Evolutionary conservation across 1,140 invertebrate genomes (phyloP).

Genomic region (Delia radicum): DNA sequence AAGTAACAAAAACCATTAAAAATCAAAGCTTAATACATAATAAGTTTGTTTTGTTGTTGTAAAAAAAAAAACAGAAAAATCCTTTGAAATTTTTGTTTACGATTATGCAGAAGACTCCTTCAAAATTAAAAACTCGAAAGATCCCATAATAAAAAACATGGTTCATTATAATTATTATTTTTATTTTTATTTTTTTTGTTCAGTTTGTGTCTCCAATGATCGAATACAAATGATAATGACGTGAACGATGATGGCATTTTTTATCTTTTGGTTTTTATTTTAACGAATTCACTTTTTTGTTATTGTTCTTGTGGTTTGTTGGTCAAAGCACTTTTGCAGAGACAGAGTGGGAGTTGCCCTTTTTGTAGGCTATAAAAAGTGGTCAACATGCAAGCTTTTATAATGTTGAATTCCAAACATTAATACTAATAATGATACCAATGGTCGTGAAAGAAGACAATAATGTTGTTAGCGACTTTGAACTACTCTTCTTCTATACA

Average conservation of each 20-base stretch:
- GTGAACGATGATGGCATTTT: slow-evolving; percentile 15
- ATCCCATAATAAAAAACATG: background rate
- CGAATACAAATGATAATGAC: slow-evolving; percentile 19
- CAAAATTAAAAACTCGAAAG: background rate
- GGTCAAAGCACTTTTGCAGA: background rate
- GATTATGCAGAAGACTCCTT: background rate
- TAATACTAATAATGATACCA: background rate
- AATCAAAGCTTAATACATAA: background rate
- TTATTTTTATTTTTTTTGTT: background rate
- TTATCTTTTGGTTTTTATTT: background rate
- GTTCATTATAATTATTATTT: slow-evolving; percentile 15
- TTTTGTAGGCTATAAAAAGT: slow-evolving; percentile 25
- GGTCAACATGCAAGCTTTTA: slow-evolving; percentile 17
- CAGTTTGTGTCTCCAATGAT: slow-evolving; percentile 16
- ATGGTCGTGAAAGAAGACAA: slow-evolving; percentile 12
- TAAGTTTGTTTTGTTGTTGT: background rate
- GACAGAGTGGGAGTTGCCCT: slow-evolving; percentile 25
- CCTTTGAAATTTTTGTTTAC: background rate
- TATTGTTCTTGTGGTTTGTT: background rate
- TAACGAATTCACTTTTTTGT: background rate
- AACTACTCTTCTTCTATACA: background rate
- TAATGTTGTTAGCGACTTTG: slow-evolving; percentile 12
- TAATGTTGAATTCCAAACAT: background rate
- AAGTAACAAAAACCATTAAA: slow-evolving; percentile 6
- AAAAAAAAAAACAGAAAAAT: background rate